A percentile compares a stretch with the other conserved stretches of the same genome.
These are phyloP conservation scores for Trachythela sp. DNA, from an alignment of 64 coral and sea anemone species.

Conservation along the genomic window DNA sequence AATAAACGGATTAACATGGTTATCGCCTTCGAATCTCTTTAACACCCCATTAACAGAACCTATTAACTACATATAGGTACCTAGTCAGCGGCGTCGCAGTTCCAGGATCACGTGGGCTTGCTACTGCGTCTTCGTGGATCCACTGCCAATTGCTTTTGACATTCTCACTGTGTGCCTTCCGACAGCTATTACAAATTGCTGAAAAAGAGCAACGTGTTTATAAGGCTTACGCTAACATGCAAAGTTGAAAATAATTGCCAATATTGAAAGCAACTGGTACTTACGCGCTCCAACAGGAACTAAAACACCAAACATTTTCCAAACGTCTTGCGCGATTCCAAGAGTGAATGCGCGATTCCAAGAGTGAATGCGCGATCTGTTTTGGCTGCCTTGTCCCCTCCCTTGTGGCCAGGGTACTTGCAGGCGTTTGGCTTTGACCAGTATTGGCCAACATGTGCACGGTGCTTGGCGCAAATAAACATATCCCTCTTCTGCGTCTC, in stretches of 20 bases:
- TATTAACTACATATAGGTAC: slow-evolving; percentile 2
- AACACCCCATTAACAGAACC: no score
- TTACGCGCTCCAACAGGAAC: slow-evolving; percentile 61
- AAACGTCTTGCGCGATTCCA: slow-evolving; percentile 31
- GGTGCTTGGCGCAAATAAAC: slow-evolving; percentile 47
- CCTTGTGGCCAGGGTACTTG: slow-evolving; percentile 57
- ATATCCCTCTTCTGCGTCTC: slow-evolving; percentile 34
- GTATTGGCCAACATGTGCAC: slow-evolving; percentile 48
- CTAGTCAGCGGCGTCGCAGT: background rate
- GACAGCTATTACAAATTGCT: slow-evolving; percentile 44
- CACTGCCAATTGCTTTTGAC: slow-evolving; percentile 21
- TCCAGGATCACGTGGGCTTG: background rate
- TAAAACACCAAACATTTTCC: slow-evolving; percentile 46
- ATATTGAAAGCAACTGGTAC: slow-evolving; percentile 3
- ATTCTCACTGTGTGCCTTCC: slow-evolving; percentile 29
- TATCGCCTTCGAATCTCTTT: no score
- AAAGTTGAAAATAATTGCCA: slow-evolving; percentile 6
- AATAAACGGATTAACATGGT: no score
- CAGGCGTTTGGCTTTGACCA: slow-evolving; percentile 37
- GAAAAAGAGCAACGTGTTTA: background rate
- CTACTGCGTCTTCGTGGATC: background rate
- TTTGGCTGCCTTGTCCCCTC: slow-evolving; percentile 34
- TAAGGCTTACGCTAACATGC: background rate
- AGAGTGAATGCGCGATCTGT: slow-evolving; percentile 49
- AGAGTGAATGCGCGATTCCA: no score